Evolutionary conservation across 2,797 vertebrate species (phyloP).

Genomic region (Falco peregrinus): DNA sequence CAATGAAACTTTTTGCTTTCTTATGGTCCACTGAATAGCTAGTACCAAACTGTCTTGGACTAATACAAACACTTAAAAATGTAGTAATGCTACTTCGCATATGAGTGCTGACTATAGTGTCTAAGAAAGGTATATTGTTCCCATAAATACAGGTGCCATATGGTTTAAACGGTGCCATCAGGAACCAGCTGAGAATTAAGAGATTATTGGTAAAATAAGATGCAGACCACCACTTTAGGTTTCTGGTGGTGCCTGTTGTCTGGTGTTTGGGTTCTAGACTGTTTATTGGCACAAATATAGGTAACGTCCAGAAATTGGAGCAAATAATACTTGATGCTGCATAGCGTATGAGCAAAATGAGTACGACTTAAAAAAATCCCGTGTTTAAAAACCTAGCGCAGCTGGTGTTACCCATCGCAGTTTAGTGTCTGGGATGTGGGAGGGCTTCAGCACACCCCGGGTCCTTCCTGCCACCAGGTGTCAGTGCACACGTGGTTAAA

Average conservation of each 20-base stretch:
- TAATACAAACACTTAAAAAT: background rate
- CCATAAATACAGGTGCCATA: background rate
- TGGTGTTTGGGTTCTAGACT: background rate
- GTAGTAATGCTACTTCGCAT: background rate
- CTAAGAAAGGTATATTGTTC: background rate
- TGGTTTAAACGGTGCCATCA: background rate
- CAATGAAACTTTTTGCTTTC: background rate
- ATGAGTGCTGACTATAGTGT: background rate
- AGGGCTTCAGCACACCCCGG: background rate
- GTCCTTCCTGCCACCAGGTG: constrained; percentile 63
- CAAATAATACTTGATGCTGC: background rate
- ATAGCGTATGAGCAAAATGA: background rate
- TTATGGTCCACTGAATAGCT: background rate
- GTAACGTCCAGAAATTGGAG: background rate
- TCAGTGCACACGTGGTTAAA: constrained; percentile 40
- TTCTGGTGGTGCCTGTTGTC: background rate
- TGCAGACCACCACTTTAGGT: background rate
- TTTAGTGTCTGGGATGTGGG: background rate
- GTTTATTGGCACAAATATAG: background rate
- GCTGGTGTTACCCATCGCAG: accelerated
- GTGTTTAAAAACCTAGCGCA: background rate
- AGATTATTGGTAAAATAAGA: background rate
- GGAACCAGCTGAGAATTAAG: background rate
- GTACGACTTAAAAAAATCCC: background rate
- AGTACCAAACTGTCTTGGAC: background rate